A percentile compares a stretch with the other conserved stretches of the same genome.
These are phyloP conservation scores for Gryon sp. DNA, from an alignment of 1,140 invertebrate genomes.

Conservation along the genomic window DNA sequence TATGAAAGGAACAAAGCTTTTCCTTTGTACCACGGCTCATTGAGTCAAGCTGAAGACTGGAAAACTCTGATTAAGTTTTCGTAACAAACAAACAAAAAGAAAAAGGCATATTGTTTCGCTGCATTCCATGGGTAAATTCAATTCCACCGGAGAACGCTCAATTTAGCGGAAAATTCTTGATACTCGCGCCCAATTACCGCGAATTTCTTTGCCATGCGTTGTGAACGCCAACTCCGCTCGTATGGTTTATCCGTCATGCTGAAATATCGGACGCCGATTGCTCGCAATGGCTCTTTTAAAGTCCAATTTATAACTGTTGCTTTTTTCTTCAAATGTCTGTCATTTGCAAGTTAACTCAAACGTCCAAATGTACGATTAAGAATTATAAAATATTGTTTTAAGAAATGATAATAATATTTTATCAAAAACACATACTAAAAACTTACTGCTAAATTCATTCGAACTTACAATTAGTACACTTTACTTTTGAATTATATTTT, in stretches of 20 bases:
- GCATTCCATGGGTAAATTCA: slow-evolving; percentile 62
- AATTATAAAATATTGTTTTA: too few species aligned
- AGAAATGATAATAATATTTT: too few species aligned
- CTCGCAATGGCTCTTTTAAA: slow-evolving; percentile 38
- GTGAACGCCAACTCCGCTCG: slow-evolving; percentile 3
- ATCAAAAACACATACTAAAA: too few species aligned
- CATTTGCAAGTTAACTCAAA: slow-evolving; percentile 21
- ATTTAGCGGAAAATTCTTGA: slow-evolving; percentile 74
- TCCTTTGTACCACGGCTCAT: slow-evolving; percentile 62
- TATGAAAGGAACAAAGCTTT: slow-evolving; percentile 38
- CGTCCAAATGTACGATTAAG: too few species aligned
- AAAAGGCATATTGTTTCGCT: slow-evolving; percentile 21
- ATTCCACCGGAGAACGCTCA: slow-evolving; percentile 67
- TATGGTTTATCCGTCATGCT: slow-evolving; percentile 47
- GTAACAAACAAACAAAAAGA: slow-evolving; percentile 51
- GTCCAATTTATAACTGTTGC: slow-evolving; percentile 25
- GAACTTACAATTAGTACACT: too few species aligned
- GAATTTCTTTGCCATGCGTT: slow-evolving; percentile 41
- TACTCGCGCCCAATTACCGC: slow-evolving; percentile 68
- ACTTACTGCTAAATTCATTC: too few species aligned
- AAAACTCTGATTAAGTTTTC: slow-evolving; percentile 75
- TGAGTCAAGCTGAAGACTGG: slow-evolving; percentile 64
- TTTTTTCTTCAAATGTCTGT: slow-evolving; percentile 17
- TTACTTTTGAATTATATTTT: too few species aligned
- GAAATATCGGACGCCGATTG: slow-evolving; percentile 51